Conservation (phyloP, 2,888 invertebrate genomes). For the Aspidiotus rigidus region DNA sequence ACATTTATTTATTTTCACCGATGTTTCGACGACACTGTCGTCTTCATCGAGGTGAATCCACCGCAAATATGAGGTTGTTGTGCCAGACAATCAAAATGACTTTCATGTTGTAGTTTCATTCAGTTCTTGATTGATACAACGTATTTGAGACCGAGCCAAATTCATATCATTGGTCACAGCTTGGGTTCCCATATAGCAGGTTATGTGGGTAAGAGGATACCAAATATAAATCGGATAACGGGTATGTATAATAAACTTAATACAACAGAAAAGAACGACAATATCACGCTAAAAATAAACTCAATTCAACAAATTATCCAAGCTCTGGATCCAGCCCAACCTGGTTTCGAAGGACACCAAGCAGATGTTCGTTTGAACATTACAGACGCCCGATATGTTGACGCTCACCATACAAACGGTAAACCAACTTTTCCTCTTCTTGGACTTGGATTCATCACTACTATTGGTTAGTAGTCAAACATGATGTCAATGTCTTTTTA, state of each 20-base stretch:
- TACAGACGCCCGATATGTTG: constrained; percentile 53
- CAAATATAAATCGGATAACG: constrained; percentile 48
- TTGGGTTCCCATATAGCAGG: constrained; percentile 55
- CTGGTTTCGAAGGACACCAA: constrained; percentile 49
- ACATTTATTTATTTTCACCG: no score
- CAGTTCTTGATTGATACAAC: constrained; percentile 45
- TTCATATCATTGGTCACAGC: constrained; percentile 55
- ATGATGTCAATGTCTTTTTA: background rate
- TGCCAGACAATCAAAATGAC: no score
- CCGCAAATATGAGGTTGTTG: no score
- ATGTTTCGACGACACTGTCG: no score
- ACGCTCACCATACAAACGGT: constrained; percentile 56
- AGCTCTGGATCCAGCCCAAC: constrained; percentile 58
- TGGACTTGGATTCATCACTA: constrained; percentile 52
- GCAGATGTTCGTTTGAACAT: constrained; percentile 48
- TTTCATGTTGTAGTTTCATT: constrained; percentile 45
- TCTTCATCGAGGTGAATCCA: no score
- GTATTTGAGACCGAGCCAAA: constrained; percentile 43
- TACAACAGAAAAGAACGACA: background rate
- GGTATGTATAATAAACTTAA: constrained; percentile 42
- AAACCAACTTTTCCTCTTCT: constrained; percentile 47
- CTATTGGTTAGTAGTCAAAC: constrained; percentile 45
- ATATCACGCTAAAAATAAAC: background rate
- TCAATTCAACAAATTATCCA: background rate
- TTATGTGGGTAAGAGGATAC: constrained; percentile 48